Evolutionary conservation across 1,140 invertebrate species (phyloP).

Genomic region (Pararge aegeria): DNA sequence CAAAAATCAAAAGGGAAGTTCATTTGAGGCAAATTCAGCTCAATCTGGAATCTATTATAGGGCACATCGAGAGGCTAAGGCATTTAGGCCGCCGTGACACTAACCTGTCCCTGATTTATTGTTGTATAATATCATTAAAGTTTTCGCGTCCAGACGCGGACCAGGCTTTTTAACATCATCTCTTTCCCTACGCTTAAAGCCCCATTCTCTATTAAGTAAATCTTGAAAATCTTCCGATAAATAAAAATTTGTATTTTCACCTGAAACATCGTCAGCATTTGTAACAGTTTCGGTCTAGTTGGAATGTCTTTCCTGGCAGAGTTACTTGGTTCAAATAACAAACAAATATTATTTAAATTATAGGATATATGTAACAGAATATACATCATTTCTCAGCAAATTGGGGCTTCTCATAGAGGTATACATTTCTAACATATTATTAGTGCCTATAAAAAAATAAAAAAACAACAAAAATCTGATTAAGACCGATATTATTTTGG

Average conservation of each 20-base stretch:
- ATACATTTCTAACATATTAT: constrained; percentile 15
- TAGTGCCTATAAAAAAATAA: constrained; percentile 22
- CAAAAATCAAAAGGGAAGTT: constrained; percentile 40
- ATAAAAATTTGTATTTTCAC: constrained; percentile 75
- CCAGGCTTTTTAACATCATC: constrained; percentile 97
- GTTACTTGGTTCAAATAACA: constrained; percentile 5
- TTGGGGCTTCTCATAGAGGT: constrained; percentile 36
- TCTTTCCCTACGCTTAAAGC: constrained; percentile 91
- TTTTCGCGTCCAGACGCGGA: constrained; percentile 83
- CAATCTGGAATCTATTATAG: constrained; percentile 37
- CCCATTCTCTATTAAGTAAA: constrained; percentile 81
- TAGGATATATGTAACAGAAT: constrained; percentile 49
- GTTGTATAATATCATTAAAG: constrained; percentile 69
- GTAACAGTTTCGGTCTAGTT: constrained; percentile 51
- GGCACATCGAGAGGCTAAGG: constrained; percentile 64
- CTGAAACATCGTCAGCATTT: constrained; percentile 72
- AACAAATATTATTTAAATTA: no score
- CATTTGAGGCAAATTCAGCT: constrained; percentile 43
- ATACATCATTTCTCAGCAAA: constrained; percentile 22
- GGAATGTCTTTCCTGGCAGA: constrained; percentile 11
- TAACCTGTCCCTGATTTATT: constrained; percentile 77
- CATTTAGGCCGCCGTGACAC: constrained; percentile 64
- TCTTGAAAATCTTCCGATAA: constrained; percentile 75
- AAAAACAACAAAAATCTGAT: constrained; percentile 13
- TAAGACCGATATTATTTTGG: background rate